Conservation (phyloP, 2,113 vertebrate genomes). For the human region DNA sequence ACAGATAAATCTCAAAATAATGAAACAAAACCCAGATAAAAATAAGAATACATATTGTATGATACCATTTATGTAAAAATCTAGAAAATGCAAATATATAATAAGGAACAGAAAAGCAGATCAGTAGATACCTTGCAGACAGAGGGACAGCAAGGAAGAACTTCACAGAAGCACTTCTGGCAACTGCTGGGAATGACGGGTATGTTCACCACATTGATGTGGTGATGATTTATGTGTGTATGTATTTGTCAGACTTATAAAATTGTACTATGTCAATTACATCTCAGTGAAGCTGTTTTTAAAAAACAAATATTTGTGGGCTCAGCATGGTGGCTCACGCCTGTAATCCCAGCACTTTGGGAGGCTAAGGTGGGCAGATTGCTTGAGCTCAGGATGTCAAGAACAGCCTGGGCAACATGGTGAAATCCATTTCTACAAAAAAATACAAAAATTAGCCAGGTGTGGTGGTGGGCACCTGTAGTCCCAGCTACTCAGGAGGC, state of each 20-base stretch:
- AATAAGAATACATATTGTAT: neutral
- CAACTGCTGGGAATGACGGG: neutral
- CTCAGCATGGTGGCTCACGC: too few species aligned
- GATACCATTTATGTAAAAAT: neutral
- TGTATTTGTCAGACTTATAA: neutral
- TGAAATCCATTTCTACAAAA: too few species aligned
- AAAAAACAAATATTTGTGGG: neutral
- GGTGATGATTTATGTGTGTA: neutral
- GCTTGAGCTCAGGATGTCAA: too few species aligned
- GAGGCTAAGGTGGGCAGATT: too few species aligned
- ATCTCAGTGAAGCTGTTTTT: neutral
- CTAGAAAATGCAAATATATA: neutral
- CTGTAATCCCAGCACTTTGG: too few species aligned
- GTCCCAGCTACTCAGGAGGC: too few species aligned
- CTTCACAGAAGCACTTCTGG: neutral
- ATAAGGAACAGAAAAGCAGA: neutral
- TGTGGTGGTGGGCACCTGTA: too few species aligned
- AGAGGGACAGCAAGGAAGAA: neutral
- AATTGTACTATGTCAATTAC: neutral
- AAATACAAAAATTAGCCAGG: too few species aligned
- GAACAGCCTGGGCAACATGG: too few species aligned
- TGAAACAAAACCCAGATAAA: neutral
- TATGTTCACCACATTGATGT: neutral
- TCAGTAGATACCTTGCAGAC: neutral
- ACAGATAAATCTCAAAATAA: neutral